Evolutionary conservation across 2,113 vertebrate species (phyloP), one percentile per base, ranked within the genome.

Genomic region (Mus pahari): DNA sequence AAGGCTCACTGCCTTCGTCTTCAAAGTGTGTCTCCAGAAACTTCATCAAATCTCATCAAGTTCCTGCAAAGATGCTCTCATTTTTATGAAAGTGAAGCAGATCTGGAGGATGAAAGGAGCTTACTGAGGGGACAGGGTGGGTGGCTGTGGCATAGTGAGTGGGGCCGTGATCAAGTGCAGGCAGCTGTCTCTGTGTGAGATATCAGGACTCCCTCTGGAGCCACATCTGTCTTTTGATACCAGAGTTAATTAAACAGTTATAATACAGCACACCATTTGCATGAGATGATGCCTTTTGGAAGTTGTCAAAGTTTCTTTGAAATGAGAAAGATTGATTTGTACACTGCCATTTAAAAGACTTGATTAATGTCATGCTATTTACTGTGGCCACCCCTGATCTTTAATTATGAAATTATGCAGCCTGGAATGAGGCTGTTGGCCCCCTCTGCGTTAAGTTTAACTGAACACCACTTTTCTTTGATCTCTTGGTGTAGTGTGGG

Each of bases 321-420:
- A 96, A 91, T 62, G 60, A 82, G 95, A 96, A 89, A 81, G 82
- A 94, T 12, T 42, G 53, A 92, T 90, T 97, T 81, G 16, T 70
- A 92, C 13, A 0, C 50, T 90, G 26, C 5, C 95, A 28, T 94
- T 93, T 89, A 58, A 88, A 96, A 96, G n/a, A 92, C 68, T 62
- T 96, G 92, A 95, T 73, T 81, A 71, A 94, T 96, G 91, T 22
- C 22, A 8, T 92, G 96, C 0, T 96, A 36, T 96, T 97, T 97
- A 78, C 96, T 97, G 97, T 95, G 94, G 88, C 82, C 68, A 92
- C 16, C 17, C 28, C 71, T 92, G 90, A 95, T 90, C 87, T 97
- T 95, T 88, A 97, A 93, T 96, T 93, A 90, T 74, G 26, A 94
- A 97, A 94, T 96, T 81, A 96, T 28, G 45, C 82, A 64, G 93